Conservation (phyloP, 2,113 vertebrate genomes). For the Diadophis punctatus region DNA sequence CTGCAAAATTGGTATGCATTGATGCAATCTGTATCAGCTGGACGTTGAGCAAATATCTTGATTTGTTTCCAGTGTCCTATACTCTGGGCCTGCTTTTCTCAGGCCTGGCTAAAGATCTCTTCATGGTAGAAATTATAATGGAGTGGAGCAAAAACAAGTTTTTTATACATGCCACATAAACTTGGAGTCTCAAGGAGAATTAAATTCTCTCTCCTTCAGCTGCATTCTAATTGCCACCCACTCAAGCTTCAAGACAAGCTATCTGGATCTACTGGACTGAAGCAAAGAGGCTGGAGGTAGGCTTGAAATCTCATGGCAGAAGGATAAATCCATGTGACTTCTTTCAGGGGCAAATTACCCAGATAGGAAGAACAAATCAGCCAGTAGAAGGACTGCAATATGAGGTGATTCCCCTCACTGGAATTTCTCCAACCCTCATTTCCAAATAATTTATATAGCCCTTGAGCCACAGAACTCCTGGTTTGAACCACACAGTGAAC, state of each 20-base stretch:
- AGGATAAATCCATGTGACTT: neutral
- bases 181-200: neutral
- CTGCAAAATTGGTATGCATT: neutral
- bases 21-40: neutral
- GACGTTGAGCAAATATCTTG: neutral
- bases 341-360: neutral
- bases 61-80: neutral
- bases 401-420: neutral
- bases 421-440: neutral
- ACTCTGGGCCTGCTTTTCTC: neutral
- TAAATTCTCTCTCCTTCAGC: neutral
- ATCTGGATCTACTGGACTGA: neutral
- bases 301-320: neutral
- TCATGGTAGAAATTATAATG: neutral
- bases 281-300: neutral
- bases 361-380: neutral
- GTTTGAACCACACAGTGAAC: neutral
- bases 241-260: neutral
- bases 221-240: neutral
- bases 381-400: neutral
- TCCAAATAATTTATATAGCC: neutral
- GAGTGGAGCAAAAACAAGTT: neutral
- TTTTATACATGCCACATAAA: neutral
- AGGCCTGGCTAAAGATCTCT: neutral
- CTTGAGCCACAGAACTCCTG: neutral